These are phyloP conservation scores for Melanostigma gelatinosum DNA, from an alignment of 2,113 vertebrate genomes.

Conservation along the genomic window DNA sequence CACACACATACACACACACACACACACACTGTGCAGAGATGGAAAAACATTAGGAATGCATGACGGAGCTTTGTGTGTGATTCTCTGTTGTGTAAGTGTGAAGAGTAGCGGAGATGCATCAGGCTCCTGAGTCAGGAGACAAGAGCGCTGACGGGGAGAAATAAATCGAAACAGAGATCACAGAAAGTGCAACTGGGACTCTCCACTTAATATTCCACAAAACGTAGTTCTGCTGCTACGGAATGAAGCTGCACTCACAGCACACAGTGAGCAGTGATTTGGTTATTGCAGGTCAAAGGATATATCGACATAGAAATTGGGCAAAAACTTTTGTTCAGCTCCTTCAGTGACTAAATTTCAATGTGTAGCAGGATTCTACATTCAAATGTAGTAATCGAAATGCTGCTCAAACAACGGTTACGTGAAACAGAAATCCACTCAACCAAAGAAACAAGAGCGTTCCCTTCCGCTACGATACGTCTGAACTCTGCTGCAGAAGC, in stretches of 20 bases:
- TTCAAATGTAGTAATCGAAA: background rate
- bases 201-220: background rate
- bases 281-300: background rate
- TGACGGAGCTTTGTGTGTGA: conserved; percentile 45
- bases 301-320: background rate
- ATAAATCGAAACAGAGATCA: conserved; percentile 42
- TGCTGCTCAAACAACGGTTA: background rate
- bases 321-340: background rate
- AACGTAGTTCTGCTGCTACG: background rate
- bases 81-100: conserved; percentile 58
- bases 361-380: background rate
- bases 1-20: conserved; percentile 28
- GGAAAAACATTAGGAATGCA: conserved; percentile 67
- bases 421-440: background rate
- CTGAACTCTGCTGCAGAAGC: background rate
- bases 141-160: conserved; percentile 17
- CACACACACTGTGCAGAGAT: conserved; percentile 49
- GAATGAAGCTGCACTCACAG: background rate
- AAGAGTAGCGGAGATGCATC: conserved; percentile 47
- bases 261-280: background rate
- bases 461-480: background rate
- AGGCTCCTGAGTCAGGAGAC: conserved; percentile 38
- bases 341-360: background rate
- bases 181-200: conserved; percentile 7
- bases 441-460: background rate